A percentile compares a stretch with the other conserved stretches of the same genome.
These are phyloP conservation scores for Venusia cambrica DNA, from an alignment of 2,888 invertebrate species.

Conservation along the genomic window DNA sequence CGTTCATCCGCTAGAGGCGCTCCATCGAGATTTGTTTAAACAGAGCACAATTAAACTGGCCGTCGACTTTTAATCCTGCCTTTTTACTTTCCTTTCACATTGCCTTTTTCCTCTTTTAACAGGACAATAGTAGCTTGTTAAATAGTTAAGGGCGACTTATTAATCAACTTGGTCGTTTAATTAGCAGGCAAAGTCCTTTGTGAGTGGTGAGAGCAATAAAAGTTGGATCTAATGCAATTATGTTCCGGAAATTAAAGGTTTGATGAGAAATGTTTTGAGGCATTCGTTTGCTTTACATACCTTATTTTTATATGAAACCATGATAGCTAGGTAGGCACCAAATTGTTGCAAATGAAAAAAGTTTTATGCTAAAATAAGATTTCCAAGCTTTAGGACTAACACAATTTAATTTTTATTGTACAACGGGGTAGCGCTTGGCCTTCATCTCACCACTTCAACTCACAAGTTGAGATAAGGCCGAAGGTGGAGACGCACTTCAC, in stretches of 20 bases:
- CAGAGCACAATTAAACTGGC: slow-evolving; percentile 76
- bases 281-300: too few relatives aligned
- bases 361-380: too few relatives aligned
- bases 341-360: too few relatives aligned
- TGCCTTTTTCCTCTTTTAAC: slow-evolving; percentile 13
- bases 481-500: too few relatives aligned
- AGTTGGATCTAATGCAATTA: slow-evolving; percentile 25
- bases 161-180: slow-evolving; percentile 68
- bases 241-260: slow-evolving; percentile 15
- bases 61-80: slow-evolving; percentile 66
- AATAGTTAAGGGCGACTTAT: slow-evolving; percentile 66
- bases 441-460: too few relatives aligned
- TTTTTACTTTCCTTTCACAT: slow-evolving; percentile 56
- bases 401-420: too few relatives aligned
- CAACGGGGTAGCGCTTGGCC: too few relatives aligned
- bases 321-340: too few relatives aligned
- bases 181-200: slow-evolving; percentile 54
- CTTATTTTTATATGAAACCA: too few relatives aligned
- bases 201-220: slow-evolving; percentile 37
- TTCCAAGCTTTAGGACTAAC: too few relatives aligned
- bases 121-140: slow-evolving; percentile 67
- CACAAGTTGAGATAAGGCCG: too few relatives aligned
- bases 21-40: slow-evolving; percentile 67
- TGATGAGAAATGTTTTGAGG: neutral
- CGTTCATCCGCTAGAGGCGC: slow-evolving; percentile 58